Conservation (phyloP, 2,888 invertebrate species). For the Cerastis leucographa region DNA sequence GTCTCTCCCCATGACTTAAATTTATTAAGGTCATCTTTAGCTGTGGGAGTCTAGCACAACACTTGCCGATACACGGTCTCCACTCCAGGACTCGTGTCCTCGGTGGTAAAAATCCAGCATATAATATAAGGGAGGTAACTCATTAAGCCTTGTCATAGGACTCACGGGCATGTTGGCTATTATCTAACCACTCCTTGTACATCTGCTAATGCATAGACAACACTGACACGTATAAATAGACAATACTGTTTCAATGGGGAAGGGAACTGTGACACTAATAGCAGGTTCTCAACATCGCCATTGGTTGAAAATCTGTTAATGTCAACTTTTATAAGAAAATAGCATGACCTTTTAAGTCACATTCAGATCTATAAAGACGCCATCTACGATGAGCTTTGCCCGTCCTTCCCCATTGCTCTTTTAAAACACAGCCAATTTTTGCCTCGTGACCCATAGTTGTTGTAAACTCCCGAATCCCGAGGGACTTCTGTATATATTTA, state of each 20-base stretch:
- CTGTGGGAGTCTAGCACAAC: not conserved
- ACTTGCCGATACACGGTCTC: not conserved
- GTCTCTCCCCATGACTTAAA: too few species aligned
- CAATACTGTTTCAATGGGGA: not conserved
- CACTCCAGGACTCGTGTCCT: not conserved
- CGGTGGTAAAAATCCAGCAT: not conserved
- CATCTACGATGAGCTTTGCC: too few species aligned
- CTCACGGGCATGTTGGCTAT: not conserved
- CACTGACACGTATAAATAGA: not conserved
- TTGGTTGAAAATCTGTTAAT: too few species aligned
- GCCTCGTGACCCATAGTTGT: not conserved
- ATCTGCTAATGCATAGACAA: not conserved
- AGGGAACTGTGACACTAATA: too few species aligned
- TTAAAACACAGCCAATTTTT: slow-evolving; percentile 1
- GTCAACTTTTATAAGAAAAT: too few species aligned
- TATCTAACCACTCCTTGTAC: not conserved
- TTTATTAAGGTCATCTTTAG: not conserved
- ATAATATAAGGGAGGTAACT: not conserved
- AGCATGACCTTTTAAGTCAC: too few species aligned
- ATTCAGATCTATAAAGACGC: too few species aligned
- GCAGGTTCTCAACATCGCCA: too few species aligned
- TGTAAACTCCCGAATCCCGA: not conserved
- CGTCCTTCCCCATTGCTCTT: too few species aligned
- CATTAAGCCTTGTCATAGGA: not conserved
- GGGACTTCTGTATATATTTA: slow-evolving; percentile 32